Conservation (phyloP, 2,113 vertebrate species). For the Camelus dromedarius region DNA sequence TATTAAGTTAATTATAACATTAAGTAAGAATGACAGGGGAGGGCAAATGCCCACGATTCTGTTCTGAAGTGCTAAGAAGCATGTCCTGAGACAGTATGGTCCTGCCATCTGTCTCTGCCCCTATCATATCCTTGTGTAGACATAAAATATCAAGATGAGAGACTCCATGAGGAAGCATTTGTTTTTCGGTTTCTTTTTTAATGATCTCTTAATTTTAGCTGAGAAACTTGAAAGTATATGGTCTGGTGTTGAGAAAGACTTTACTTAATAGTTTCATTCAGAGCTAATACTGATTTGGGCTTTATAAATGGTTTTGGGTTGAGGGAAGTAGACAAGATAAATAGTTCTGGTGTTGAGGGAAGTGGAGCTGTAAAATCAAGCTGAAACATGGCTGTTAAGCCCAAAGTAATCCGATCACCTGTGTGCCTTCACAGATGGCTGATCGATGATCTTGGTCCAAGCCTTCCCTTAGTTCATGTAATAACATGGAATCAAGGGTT, state of each 20-base stretch:
- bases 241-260: background rate
- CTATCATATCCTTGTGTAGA: background rate
- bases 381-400: background rate
- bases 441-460: background rate
- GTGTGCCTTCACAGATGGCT: background rate
- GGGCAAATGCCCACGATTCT: background rate
- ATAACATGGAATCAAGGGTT: background rate
- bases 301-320: background rate
- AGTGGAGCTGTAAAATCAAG: background rate
- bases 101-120: background rate
- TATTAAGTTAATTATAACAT: background rate
- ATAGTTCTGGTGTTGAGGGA: background rate
- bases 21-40: background rate
- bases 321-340: background rate
- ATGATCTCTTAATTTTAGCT: background rate
- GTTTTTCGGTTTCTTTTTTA: constrained; percentile 39
- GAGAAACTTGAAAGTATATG: background rate
- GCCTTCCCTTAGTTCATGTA: background rate
- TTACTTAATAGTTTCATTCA: background rate
- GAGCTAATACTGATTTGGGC: background rate
- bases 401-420: background rate
- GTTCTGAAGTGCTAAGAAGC: background rate
- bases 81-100: background rate
- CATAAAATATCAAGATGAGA: background rate
- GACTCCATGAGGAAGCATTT: background rate